Conservation (phyloP, 2,888 invertebrate genomes). For the Caenorhabditis becei region DNA sequence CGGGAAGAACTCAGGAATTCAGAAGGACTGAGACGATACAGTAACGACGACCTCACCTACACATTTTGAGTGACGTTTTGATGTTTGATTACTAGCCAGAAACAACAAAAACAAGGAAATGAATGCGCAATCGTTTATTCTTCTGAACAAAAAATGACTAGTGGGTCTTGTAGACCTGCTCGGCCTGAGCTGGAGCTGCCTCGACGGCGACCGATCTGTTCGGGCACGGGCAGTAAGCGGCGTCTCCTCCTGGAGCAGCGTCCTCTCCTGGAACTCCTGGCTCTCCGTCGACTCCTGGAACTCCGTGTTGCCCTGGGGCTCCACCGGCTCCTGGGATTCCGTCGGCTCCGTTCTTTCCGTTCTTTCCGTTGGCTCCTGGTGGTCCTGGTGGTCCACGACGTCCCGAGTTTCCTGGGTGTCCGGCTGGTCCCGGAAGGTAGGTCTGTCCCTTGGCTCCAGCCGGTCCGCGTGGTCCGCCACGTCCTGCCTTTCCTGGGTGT, state of each 20-base stretch:
- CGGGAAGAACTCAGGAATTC: background rate
- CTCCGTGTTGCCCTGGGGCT: slow-evolving; percentile 63
- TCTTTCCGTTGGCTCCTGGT: slow-evolving; percentile 52
- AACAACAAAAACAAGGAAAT: slow-evolving; percentile 2
- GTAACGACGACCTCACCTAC: background rate
- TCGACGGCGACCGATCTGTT: slow-evolving; percentile 52
- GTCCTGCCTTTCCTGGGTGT: slow-evolving; percentile 55
- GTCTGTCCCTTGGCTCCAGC: slow-evolving; percentile 51
- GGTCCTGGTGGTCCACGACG: slow-evolving; percentile 59
- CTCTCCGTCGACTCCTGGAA: slow-evolving; percentile 60
- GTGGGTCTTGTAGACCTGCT: slow-evolving; percentile 56
- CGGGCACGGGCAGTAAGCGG: slow-evolving; percentile 64
- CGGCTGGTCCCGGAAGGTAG: slow-evolving; percentile 49
- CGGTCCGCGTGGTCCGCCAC: slow-evolving; percentile 59
- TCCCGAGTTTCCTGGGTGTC: slow-evolving; percentile 64
- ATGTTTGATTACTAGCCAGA: background rate
- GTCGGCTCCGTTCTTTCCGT: slow-evolving; percentile 55
- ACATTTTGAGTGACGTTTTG: background rate
- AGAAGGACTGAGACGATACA: background rate
- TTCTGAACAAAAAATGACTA: slow-evolving; percentile 6
- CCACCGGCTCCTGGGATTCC: slow-evolving; percentile 64
- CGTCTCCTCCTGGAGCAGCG: slow-evolving; percentile 57
- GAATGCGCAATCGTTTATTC: slow-evolving; percentile 46
- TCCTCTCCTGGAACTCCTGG: slow-evolving; percentile 64
- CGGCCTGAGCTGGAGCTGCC: slow-evolving; percentile 32